Evolutionary conservation across 2,113 vertebrate genomes (phyloP), one percentile per base, ranked within the genome.

Genomic region (Phoxinus phoxinus): DNA sequence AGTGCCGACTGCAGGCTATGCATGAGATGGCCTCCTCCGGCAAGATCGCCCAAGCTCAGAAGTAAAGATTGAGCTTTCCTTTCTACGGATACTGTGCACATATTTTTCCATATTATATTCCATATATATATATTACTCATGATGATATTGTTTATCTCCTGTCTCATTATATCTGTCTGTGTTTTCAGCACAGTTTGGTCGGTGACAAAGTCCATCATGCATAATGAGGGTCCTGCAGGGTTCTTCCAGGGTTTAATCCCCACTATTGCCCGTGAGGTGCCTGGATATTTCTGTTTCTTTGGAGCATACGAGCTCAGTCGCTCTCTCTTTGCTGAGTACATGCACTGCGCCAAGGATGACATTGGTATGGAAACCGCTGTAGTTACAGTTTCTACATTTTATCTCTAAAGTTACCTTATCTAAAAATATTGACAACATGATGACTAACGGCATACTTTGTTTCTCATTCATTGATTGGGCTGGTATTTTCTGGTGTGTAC

Each of bases 281-380:
- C 98, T 0, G 97, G 98, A 21, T 99, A 99, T 89, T 99, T 99
- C 93, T 97, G 96, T 89, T 99, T 99, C 93, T 99, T 99, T 0
- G 98, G 98, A 1, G 97, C 95, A 51, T 99, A 99, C 35, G 98
- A 99, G 86, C 92, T 99, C 85, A 94, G 95, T 89, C 95, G 97
- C 84, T 95, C 96, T 0, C 87, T 95, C 87, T 98, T 99, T 72
- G 95, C 97, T 2, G 88, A 92, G 7, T 93, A 96, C 78, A 89
- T 93, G 92, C 95, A 95, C 75, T 97, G 95, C 88, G 91, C 94
- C 32, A 99, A 99, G 93, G 97, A 99, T 37, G 94, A 99, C 84
- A 92, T 99, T 85, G 98, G 98, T 99, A 96, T 88, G 84, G 44
- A 53, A 71, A 53, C 65, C 27, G 4, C 25, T 30, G 23, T 10